Evolutionary conservation across 2,888 invertebrate genomes (phyloP), one percentile per base, ranked within the genome.

Genomic region (Sesia bembeciformis): DNA sequence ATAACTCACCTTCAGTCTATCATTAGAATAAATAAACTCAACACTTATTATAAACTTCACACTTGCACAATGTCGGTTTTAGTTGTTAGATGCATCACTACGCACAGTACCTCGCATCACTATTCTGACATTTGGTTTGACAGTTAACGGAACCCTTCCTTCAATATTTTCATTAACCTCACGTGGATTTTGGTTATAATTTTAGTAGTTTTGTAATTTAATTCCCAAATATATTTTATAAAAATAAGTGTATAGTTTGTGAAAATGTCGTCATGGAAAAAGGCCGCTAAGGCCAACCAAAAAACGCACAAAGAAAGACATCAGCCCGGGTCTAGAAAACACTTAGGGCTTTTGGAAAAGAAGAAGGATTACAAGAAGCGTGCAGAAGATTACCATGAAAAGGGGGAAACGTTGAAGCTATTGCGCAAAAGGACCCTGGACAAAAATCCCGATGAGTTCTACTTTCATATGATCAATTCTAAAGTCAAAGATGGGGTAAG

Each of bases 371-470:
- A 97, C 74, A 92, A 93, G 60, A 85, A 91, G 57, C 91, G 97
- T 52, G 95, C 97, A 0, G 91, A 91, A 56, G 94, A 97, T 79
- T 94, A 92, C 62, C 94, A 97, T 74, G 92, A 93, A 57, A 98
- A 98, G 74, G 93, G 96, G 55, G 92, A 93, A 56, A 95, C 96
- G 0, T 77, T 99, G 2, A 96, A 96, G 74, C 78, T 95, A 40
- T 81, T 99, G 54, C 93, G 94, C 56, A 94, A 94, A 76, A 92
- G 96, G 57, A 98, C 97, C 0, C 84, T 97, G 39, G 95, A 98
- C 74, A 96, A 94, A 77, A 99, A 99, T 89, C 98, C 98, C 0
- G 98, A 99, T 93, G 99, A 99, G 80, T 99, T 98, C 85, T 96
- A 98, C 79, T 97, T 96, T 86, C 98, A 98, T 74, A 99, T 99